Conservation (phyloP, 2,888 invertebrate genomes). For the Polyommatus iphigenia region DNA sequence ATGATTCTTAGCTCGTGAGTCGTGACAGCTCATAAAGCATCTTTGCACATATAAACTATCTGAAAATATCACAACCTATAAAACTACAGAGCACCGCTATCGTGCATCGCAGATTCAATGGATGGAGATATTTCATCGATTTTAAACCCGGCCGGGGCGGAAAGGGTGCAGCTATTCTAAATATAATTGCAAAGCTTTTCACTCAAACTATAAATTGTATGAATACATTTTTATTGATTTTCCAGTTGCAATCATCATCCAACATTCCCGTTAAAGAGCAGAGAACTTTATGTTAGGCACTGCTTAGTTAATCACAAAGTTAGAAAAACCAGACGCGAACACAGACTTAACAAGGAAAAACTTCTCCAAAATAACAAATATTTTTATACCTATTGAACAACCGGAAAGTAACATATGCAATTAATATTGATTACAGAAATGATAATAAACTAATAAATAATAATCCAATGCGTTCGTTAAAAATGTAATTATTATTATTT, state of each 20-base stretch:
- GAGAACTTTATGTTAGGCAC: not conserved
- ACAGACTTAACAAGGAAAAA: not conserved
- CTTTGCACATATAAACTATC: not conserved
- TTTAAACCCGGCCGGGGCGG: slow-evolving; percentile 14
- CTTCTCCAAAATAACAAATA: not conserved
- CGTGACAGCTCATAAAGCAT: not conserved
- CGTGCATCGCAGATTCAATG: slow-evolving; percentile 21
- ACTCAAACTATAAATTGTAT: slow-evolving; percentile 5
- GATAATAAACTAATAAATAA: not conserved
- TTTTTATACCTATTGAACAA: not conserved
- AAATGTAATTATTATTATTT: not conserved
- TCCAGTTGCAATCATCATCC: not conserved
- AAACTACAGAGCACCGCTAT: slow-evolving; percentile 1
- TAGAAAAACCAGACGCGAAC: not conserved
- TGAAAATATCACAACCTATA: not conserved
- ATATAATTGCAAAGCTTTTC: slow-evolving; percentile 21
- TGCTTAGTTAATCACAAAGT: not conserved
- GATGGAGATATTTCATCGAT: slow-evolving; percentile 28
- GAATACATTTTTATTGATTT: not conserved
- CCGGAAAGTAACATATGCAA: not conserved
- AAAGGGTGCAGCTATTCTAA: slow-evolving; percentile 20
- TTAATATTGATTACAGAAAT: not conserved
- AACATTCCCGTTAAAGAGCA: not conserved
- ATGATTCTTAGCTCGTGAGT: not conserved
- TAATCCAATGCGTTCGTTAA: not conserved